Evolutionary conservation across 2,888 invertebrate species (phyloP), one percentile per base, ranked within the genome.

Genomic region (Tanaodytes sp.): DNA sequence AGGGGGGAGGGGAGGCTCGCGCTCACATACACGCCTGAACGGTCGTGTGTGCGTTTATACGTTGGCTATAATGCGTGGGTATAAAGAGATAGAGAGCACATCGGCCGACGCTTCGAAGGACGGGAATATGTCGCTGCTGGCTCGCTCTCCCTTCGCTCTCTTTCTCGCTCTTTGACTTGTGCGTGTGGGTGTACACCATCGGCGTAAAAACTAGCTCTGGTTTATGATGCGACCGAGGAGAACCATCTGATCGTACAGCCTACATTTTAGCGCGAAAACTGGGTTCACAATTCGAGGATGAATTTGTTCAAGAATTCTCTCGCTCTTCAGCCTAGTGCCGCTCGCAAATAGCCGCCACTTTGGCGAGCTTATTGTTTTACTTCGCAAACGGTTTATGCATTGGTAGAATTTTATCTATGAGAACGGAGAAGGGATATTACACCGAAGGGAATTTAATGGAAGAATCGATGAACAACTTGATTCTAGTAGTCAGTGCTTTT

Each of bases 171-270:
- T n/a, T 11, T 33, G 8, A 9, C 19, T 6, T 30, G 20, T 45
- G n/a, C 16, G 16, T 57, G 72, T 67, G 63, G 59, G 68, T 74
- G 75, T 74, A 75, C 74, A 39, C 48, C 61, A 59, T 67, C 76
- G 69, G 71, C 71, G 71, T 69, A 67, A 69, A 77, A 77, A 75
- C 75, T 76, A 77, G 75, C 71, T 71, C 74, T 67, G 73, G 61
- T 72, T 71, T 54, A 59, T 54, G 66, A 66, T 42, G 52, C 46
- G 31, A 42, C 36, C 59, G 45, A 45, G 54, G 58, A 46, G 23
- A 51, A 57, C 42, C 62, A 57, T 55, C 46, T 37, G 49, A 49
- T 33, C 33, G 43, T 33, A 43, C 42, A 64, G 14, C 55, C 43
- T 55, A 55, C 42, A 39, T 55, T 55, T 54, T 48, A n/a, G 27